Base-by-base conservation (phyloP, 2,113 vertebrate species). In the Ifrita kowaldi region DNA sequence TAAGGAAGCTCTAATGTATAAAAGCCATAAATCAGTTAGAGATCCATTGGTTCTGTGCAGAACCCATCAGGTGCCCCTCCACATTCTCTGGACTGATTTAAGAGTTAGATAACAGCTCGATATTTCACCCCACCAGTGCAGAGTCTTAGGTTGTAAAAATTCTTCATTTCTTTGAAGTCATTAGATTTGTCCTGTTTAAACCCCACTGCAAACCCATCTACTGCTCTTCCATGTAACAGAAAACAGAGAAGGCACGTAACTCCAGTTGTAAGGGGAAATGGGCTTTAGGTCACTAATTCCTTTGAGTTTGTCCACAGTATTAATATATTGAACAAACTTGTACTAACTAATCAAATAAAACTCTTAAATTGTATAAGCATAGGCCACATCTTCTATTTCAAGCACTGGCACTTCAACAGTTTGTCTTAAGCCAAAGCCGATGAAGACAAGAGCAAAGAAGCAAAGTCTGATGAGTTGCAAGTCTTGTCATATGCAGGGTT, bases 351-450 rank as follows among this genome's bases (percentile, higher is more conserved):
- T 22, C 16, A 80, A 90, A 90, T 13, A 87, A 64, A 91, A 33
- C 5, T 37, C 5, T 41, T 49, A 65, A 80, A 80, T 41, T 67
- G 26, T 5, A 6, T 14, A 6, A 46, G 4, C 4, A 3, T 16
- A 69, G 18, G 46, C 11, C 37, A 69, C 3, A 5, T 39, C 16
- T 20, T 60, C 30, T 59, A 15, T 67, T 71, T 76, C 1, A 3
- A 71, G 17, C 0, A 0, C 6, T 67, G 60, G 1, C 6, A 32
- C 3, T 56, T 57, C 23, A 11, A 41, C 5, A 21, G 13, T 35
- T 80, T 57, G 7, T 15, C 46, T 64, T 35, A 70, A 91, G 5
- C 8, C 42, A 83, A 83, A 92, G 5, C 5, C 37, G 79, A 37
- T 2, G 12, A 76, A 60, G 46, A 18, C 4, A 39, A 73, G 19